Evolutionary conservation across 2,797 vertebrate species (phyloP), one percentile per base, ranked within the genome.

Genomic region (Florisuga fusca): DNA sequence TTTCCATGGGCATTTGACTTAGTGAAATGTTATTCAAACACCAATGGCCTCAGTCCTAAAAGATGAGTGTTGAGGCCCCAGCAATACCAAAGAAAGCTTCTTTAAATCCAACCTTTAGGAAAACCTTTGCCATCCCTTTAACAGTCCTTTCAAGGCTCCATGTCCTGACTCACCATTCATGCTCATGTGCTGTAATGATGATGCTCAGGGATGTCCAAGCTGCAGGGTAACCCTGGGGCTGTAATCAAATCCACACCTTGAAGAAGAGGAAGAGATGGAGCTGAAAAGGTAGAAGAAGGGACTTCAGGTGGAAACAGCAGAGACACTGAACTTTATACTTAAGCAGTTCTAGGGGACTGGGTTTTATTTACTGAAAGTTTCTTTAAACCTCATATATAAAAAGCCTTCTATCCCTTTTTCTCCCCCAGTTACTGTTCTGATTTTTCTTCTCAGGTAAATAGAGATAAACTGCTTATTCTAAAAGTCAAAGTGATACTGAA

Each of bases 101-200:
- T 29, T 82, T 31, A 62, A 36, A 38, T 16, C 7, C 29, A 74
- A 4, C 34, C 4, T 10, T 19, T 7, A 33, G 5, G 41, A 50
- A 72, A 80, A 25, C 21, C 14, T 84, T 87, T 67, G 15, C 23
- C n/a, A 4, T 54, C 51, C 27, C 7, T 69, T 78, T 31, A 33
- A 8, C 10, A 1, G 6, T 2, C 0, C 41, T 53, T 41, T 13
- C 62, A 85, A 55, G 26, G 29, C 12, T 75, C 33, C 29, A 0
- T 3, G 58, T 63, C 7, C 3, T 51, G 63, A 10, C n/a, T 43
- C n/a, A 4, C 9, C 54, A 3, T 63, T 34, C 34, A 15, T n/a
- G 12, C 17, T 5, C 4, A 4, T 6, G 57, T 71, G 66, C 21
- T 58, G 67, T 12, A 13, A 41, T 87, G 77, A 83, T 54, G 61